These are phyloP conservation scores for Acanthaster planci DNA, from an alignment of 35 echinoderm and acorn worm genomes.

Conservation along the genomic window DNA sequence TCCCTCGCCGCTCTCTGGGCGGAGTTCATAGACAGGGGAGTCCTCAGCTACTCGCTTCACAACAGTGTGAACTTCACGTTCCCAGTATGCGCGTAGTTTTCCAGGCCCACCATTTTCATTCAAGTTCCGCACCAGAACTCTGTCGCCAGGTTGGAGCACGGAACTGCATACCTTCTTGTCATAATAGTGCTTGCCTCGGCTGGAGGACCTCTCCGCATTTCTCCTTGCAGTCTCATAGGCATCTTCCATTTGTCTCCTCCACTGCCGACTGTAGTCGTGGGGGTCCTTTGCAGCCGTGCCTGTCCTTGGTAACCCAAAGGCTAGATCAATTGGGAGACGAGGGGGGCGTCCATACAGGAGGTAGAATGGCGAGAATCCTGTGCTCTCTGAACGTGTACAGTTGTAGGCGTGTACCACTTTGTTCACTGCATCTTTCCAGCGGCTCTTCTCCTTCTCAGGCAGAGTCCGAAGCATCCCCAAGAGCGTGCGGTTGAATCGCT, in stretches of 20 bases:
- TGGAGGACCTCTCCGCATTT: constrained; percentile 31
- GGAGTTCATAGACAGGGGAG: constrained; percentile 58
- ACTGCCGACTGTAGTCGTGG: too few species aligned
- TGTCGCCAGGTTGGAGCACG: constrained; percentile 10
- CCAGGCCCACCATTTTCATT: constrained; percentile 33
- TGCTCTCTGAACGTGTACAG: constrained; percentile 51
- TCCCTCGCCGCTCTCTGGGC: constrained; percentile 31
- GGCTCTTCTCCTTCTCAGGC: constrained; percentile 37
- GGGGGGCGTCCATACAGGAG: constrained; percentile 67
- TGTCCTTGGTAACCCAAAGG: constrained; percentile 65
- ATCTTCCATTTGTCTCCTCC: too few species aligned
- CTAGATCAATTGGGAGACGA: constrained; percentile 63
- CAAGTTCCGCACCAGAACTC: constrained; percentile 61
- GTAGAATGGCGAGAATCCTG: constrained; percentile 56
- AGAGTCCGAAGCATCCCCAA: constrained; percentile 53
- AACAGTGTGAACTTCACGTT: constrained; percentile 34
- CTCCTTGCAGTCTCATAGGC: constrained; percentile 43
- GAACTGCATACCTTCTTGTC: constrained; percentile 3
- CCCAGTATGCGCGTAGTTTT: constrained; percentile 61
- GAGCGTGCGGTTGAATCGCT: constrained; percentile 65
- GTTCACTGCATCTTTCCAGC: constrained; percentile 63
- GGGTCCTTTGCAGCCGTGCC: too few species aligned
- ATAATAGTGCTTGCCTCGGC: constrained; percentile 31
- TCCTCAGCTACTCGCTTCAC: constrained; percentile 37
- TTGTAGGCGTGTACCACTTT: constrained; percentile 73